phyloP scores from a whole-genome alignment of 2,113 vertebrate species.

The Porphyrio hochstetteri region DNA sequence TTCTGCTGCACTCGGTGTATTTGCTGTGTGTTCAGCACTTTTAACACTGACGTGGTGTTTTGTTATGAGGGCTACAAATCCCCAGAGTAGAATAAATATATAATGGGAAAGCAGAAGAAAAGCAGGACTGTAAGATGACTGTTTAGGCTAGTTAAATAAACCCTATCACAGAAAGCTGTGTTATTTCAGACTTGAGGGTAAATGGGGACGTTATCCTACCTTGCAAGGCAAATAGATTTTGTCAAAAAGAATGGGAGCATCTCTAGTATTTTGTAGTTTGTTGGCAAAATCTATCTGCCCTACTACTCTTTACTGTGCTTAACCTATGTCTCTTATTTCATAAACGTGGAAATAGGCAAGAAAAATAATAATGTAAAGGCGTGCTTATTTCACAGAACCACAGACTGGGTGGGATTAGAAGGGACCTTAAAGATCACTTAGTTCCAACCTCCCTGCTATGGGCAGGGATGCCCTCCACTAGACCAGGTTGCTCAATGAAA shows the following conservation, averaged over 20 bases:
- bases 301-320: not conserved
- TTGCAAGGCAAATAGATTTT: slow-evolving; percentile 17
- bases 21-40: slow-evolving; percentile 30
- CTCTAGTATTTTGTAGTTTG: too few relatives aligned
- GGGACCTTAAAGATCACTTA: too few relatives aligned
- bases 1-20: slow-evolving; percentile 34
- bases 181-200: not conserved
- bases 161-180: not conserved
- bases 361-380: not conserved
- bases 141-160: not conserved
- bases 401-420: too few relatives aligned
- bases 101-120: slow-evolving; percentile 18
- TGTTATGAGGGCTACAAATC: slow-evolving; percentile 17
- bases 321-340: not conserved
- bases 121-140: not conserved
- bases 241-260: not conserved
- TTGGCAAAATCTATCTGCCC: not conserved
- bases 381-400: not conserved
- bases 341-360: not conserved
- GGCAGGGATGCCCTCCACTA: too few relatives aligned
- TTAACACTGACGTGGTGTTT: slow-evolving; percentile 46
- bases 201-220: not conserved
- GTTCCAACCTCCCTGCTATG: too few relatives aligned
- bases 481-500: not conserved
- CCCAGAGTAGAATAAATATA: not conserved